A percentile compares a stretch with the other conserved stretches of the same genome.
These are phyloP conservation scores for Aurelia aurita DNA, from an alignment of 30 jellyfish, hydroid and myxozoan species.

Conservation along the genomic window DNA sequence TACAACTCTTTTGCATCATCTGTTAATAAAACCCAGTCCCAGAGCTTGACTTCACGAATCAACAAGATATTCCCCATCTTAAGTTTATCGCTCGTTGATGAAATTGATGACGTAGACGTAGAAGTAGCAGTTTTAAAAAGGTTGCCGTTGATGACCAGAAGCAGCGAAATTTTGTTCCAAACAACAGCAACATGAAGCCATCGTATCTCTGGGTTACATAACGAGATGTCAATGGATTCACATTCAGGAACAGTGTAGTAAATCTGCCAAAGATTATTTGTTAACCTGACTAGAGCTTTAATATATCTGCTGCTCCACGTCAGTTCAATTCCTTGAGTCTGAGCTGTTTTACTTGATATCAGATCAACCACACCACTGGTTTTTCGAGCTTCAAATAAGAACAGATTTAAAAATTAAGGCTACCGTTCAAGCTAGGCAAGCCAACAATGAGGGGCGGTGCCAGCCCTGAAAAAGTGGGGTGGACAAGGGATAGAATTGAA, in stretches of 20 bases:
- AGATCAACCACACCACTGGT: too few relatives aligned
- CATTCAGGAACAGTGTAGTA: constrained; percentile 38
- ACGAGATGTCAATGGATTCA: not conserved
- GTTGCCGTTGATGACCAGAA: constrained; percentile 13
- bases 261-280: not conserved
- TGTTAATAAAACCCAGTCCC: constrained; percentile 14
- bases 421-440: too few relatives aligned
- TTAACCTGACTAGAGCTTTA: not conserved
- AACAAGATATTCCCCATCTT: not conserved
- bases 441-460: too few relatives aligned
- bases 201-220: constrained; percentile 4
- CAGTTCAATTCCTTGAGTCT: not conserved
- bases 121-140: not conserved
- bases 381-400: too few relatives aligned
- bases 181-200: constrained; percentile 33
- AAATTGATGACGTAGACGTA: not conserved
- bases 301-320: not conserved
- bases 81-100: not conserved
- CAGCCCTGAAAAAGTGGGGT: too few relatives aligned
- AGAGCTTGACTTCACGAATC: constrained; percentile 11
- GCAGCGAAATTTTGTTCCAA: constrained; percentile 8
- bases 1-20: not conserved
- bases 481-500: too few relatives aligned
- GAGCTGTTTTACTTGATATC: not conserved
- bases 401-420: too few relatives aligned